These are phyloP conservation scores for Frankliniella fusca DNA, from an alignment of 2,888 invertebrate species.

Conservation along the genomic window DNA sequence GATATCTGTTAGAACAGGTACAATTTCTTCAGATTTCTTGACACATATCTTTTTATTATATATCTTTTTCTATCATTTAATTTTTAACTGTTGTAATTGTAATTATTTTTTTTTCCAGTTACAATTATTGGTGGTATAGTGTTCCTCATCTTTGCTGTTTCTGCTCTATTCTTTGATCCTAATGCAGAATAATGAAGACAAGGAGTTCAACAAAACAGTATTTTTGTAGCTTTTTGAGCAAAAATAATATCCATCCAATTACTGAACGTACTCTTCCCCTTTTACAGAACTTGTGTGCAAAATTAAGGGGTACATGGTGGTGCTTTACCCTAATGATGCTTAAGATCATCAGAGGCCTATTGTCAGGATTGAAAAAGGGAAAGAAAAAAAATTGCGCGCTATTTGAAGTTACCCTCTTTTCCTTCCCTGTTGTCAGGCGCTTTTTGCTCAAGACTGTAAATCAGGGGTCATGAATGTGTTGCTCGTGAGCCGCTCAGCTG, in stretches of 20 bases:
- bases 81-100: slow-evolving; percentile 25
- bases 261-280: neutral
- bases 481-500: too few relatives aligned
- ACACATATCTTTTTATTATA: neutral
- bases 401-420: too few relatives aligned
- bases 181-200: neutral
- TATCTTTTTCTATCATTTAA: slow-evolving; percentile 28
- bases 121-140: slow-evolving; percentile 94
- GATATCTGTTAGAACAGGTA: slow-evolving; percentile 95
- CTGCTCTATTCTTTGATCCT: slow-evolving; percentile 83
- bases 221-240: neutral
- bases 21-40: slow-evolving; percentile 1
- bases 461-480: too few relatives aligned
- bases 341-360: neutral
- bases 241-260: neutral
- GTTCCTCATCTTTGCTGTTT: slow-evolving; percentile 89
- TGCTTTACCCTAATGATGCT: neutral
- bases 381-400: too few relatives aligned
- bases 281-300: neutral
- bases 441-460: too few relatives aligned
- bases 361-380: too few relatives aligned
- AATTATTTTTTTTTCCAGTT: slow-evolving; percentile 61
- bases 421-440: too few relatives aligned
- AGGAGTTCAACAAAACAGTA: neutral
- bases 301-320: neutral